These are phyloP conservation scores for Isoperla grammatica DNA, from an alignment of 2,888 invertebrate species.

Conservation along the genomic window DNA sequence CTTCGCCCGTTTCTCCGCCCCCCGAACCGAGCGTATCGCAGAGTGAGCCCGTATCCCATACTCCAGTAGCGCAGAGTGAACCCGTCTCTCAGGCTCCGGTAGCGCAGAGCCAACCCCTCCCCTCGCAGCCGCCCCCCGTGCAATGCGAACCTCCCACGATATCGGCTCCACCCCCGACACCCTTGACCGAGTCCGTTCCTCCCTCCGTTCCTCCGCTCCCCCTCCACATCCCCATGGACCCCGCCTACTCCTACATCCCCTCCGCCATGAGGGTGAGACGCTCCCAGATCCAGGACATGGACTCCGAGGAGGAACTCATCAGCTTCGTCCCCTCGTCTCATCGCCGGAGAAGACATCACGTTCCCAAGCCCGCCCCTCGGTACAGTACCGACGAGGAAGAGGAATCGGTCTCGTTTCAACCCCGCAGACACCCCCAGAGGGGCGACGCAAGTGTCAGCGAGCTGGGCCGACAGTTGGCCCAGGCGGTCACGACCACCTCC, in stretches of 20 bases:
- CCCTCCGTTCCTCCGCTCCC: constrained; percentile 15
- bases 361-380: constrained; percentile 16
- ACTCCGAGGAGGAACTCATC: constrained; percentile 28
- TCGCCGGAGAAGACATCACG: constrained; percentile 22
- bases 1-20: constrained; percentile 24
- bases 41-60: background rate
- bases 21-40: background rate
- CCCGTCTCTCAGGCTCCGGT: background rate
- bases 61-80: background rate
- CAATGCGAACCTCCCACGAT: constrained; percentile 5
- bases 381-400: constrained; percentile 32
- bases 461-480: constrained; percentile 62
- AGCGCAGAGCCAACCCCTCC: background rate
- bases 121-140: constrained; percentile 10
- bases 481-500: constrained; percentile 44
- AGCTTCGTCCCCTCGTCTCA: constrained; percentile 16
- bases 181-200: background rate
- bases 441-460: constrained; percentile 49
- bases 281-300: constrained; percentile 21
- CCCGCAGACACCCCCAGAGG: constrained; percentile 31
- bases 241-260: constrained; percentile 23
- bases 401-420: constrained; percentile 38
- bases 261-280: constrained; percentile 22
- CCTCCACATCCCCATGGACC: constrained; percentile 18
- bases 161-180: background rate